phyloP scores from a whole-genome alignment of 2,797 vertebrate species.

The Brachymystax lenok region DNA sequence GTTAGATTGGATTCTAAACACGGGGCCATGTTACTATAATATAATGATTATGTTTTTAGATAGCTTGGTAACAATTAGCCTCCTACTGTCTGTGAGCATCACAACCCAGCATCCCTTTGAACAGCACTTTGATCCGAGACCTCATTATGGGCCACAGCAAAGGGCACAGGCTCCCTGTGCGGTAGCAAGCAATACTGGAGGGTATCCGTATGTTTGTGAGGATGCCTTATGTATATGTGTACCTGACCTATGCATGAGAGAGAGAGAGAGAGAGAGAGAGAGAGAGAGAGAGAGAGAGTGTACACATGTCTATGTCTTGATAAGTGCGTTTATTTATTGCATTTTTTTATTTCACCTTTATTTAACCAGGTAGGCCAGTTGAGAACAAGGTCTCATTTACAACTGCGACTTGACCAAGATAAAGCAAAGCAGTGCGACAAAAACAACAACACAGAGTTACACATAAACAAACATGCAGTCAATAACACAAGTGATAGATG shows the following conservation, averaged over 20 bases:
- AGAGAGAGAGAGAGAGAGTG: neutral
- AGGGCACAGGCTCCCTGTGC: neutral
- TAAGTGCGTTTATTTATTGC: constrained; percentile 31
- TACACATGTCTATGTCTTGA: neutral
- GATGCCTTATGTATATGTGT: neutral
- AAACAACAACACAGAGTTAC: too few relatives aligned
- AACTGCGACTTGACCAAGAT: too few relatives aligned
- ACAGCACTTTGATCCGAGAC: constrained; percentile 16
- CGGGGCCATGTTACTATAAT: neutral
- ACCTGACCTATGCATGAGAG: neutral
- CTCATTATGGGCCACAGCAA: constrained; percentile 38
- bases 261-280: neutral
- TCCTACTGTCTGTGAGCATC: constrained; percentile 23
- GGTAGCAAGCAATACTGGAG: neutral
- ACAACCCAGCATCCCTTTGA: constrained; percentile 9
- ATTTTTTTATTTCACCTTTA: neutral
- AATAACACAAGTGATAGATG: too few relatives aligned
- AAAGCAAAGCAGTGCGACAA: too few relatives aligned
- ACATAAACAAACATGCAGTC: too few relatives aligned
- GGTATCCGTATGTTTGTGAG: neutral
- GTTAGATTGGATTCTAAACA: constrained; percentile 28
- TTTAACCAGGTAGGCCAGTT: too few relatives aligned
- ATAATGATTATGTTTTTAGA: constrained; percentile 30
- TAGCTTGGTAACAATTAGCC: constrained; percentile 16
- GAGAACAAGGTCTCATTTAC: too few relatives aligned